Percentiles rank a stretch among this genome's conserved stretches.
Conservation (phyloP, 2,113 vertebrate genomes). For the Columbina picui region DNA sequence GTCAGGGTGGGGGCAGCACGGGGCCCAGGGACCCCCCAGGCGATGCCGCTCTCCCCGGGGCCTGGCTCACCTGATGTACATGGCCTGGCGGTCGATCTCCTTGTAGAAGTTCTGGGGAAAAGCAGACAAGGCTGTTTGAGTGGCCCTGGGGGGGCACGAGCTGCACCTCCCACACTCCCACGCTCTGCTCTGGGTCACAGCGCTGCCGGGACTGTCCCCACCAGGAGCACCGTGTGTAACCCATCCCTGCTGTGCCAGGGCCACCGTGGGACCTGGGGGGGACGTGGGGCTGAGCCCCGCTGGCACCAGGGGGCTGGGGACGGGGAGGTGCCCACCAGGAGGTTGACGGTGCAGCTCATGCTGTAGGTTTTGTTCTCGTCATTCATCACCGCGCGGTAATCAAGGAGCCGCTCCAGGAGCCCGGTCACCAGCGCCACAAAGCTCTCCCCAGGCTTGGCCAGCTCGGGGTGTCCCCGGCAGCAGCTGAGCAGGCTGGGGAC, state of each 20-base stretch:
- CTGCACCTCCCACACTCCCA: fast-evolving
- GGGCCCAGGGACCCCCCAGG: fast-evolving
- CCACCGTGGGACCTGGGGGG: fast-evolving
- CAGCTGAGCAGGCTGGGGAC: conserved; percentile 50
- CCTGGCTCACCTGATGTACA: conserved; percentile 65
- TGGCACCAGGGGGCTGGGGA: neutral
- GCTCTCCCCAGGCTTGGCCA: conserved; percentile 27
- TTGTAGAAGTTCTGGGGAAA: conserved; percentile 71
- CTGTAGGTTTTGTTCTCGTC: conserved; percentile 71
- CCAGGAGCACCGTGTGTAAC: fast-evolving
- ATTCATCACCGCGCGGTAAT: conserved; percentile 66
- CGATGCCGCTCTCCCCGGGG: fast-evolving
- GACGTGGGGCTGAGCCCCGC: fast-evolving
- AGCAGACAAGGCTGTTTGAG: neutral
- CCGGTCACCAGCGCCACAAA: conserved; percentile 31
- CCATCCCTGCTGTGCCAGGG: neutral
- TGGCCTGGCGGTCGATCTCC: conserved; percentile 68
- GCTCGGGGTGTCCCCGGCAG: conserved; percentile 33
- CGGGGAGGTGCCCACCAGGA: conserved; percentile 35
- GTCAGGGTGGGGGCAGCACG: neutral
- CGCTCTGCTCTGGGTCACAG: fast-evolving
- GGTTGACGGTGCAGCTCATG: conserved; percentile 73
- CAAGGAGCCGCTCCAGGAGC: conserved; percentile 66
- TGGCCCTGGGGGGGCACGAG: neutral
- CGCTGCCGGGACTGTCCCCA: neutral